Evolutionary conservation across 1,140 invertebrate species (phyloP).

Genomic region (Pseudomyrmex gracilis): DNA sequence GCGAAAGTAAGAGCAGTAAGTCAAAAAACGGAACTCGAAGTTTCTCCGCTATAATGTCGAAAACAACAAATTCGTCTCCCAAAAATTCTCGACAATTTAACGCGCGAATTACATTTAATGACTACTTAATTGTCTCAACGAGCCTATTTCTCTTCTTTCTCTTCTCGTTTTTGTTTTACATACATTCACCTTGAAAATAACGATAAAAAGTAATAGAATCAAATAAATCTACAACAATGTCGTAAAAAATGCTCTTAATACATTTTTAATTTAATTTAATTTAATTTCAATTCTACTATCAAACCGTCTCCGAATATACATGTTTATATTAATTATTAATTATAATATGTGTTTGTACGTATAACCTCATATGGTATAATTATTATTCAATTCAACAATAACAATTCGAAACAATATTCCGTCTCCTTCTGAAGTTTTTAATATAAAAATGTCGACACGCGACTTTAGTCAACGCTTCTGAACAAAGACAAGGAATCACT

Average conservation of each 20-base stretch:
- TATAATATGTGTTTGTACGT: no score
- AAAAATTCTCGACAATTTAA: conserved; percentile 71
- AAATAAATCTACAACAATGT: background rate
- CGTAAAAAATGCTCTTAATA: no score
- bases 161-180: conserved; percentile 20
- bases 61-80: conserved; percentile 35
- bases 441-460: conserved; percentile 1
- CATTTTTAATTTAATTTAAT: background rate
- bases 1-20: no score
- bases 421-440: conserved; percentile 1
- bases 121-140: conserved; percentile 70
- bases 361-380: no score
- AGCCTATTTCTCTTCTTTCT: conserved; percentile 38
- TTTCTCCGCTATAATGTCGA: background rate
- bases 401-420: no score
- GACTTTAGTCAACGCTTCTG: conserved; percentile 25
- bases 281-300: background rate
- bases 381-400: no score
- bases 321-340: no score
- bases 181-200: conserved; percentile 28
- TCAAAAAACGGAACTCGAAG: no score
- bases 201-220: background rate
- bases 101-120: conserved; percentile 60
- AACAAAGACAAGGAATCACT: conserved; percentile 34
- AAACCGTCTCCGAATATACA: no score